Percentiles rank a stretch among this genome's conserved stretches.
Evolutionary conservation across 2,888 invertebrate species (phyloP).

Genomic region (Dioctria rufipes): DNA sequence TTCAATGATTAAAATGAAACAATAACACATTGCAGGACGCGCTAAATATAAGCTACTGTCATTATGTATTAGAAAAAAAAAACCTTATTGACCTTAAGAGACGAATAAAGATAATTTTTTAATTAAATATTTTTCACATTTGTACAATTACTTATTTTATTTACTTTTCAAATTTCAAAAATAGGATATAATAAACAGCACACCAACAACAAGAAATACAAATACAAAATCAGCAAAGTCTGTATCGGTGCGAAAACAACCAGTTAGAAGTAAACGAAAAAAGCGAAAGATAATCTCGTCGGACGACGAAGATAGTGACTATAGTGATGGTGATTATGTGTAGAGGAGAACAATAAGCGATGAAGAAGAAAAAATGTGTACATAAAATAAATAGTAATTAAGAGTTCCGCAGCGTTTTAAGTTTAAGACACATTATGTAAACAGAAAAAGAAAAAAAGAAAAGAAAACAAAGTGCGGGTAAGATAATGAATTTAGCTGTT

Average conservation of each 20-base stretch:
- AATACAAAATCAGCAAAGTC: constrained; percentile 47
- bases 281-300: constrained; percentile 75
- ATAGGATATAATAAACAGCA: constrained; percentile 60
- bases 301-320: constrained; percentile 78
- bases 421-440: neutral
- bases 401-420: constrained; percentile 21
- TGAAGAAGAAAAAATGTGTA: constrained; percentile 12
- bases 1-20: no score
- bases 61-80: no score
- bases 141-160: neutral
- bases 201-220: constrained; percentile 61
- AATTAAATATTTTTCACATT: neutral
- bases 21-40: no score
- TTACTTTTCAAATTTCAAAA: neutral
- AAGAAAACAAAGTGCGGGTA: neutral
- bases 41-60: no score
- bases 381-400: constrained; percentile 8
- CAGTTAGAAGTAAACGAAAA: constrained; percentile 65
- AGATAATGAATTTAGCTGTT: constrained; percentile 35
- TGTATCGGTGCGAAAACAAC: constrained; percentile 39
- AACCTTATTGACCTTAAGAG: no score
- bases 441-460: neutral
- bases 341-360: constrained; percentile 36
- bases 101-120: neutral
- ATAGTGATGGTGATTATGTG: constrained; percentile 75